These are phyloP conservation scores for Drosophila birchii DNA, from an alignment of 2,888 invertebrate species.

Conservation along the genomic window DNA sequence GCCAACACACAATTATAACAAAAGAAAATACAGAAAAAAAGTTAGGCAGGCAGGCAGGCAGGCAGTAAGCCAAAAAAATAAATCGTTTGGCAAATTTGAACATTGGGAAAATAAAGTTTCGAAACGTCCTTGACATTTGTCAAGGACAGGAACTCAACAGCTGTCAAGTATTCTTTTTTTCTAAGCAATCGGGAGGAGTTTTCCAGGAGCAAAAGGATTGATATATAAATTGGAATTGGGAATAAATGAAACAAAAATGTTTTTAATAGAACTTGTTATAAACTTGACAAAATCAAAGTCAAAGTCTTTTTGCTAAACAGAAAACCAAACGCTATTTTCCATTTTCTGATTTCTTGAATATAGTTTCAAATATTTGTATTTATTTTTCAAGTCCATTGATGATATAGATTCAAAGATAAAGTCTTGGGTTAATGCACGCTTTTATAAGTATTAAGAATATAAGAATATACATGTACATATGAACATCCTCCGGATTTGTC, in stretches of 20 bases:
- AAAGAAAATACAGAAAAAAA: constrained; percentile 2
- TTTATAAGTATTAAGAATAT: background rate
- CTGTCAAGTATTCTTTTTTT: background rate
- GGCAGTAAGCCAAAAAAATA: constrained; percentile 8
- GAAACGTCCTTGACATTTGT: constrained; percentile 33
- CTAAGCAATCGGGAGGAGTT: background rate
- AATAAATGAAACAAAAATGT: no score
- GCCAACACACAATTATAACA: constrained; percentile 9
- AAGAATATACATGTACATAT: no score
- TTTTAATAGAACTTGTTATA: no score
- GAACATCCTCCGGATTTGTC: background rate
- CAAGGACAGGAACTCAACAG: background rate
- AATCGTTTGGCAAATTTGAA: constrained; percentile 10
- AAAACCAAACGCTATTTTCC: no score
- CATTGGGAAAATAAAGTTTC: constrained; percentile 1
- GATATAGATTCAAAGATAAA: background rate
- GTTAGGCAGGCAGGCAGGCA: background rate
- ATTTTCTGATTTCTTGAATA: no score
- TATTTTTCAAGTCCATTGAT: background rate
- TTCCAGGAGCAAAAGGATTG: background rate
- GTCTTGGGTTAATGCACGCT: background rate
- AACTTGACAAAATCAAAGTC: no score
- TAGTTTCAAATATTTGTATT: background rate
- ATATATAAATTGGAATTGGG: background rate
- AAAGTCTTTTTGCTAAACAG: no score